Conservation (phyloP, 2,797 vertebrate genomes). For the Thaleichthys pacificus region DNA sequence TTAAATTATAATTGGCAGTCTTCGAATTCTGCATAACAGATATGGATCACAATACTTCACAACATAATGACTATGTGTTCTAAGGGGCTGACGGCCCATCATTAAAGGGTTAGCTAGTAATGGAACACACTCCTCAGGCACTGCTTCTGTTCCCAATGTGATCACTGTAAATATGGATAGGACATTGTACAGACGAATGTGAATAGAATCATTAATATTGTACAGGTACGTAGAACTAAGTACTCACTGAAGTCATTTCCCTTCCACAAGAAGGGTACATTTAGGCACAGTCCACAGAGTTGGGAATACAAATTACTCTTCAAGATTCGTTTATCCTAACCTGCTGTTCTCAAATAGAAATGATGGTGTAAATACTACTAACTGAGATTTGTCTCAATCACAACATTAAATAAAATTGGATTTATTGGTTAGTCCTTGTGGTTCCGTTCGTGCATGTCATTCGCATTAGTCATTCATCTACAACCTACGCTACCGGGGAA, state of each 20-base stretch:
- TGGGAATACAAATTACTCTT: slow-evolving; percentile 43
- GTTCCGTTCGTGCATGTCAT: not conserved
- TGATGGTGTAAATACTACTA: slow-evolving; percentile 58
- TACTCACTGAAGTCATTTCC: slow-evolving; percentile 51
- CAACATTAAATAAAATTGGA: slow-evolving; percentile 49
- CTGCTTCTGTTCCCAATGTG: slow-evolving; percentile 64
- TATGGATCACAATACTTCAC: slow-evolving; percentile 11
- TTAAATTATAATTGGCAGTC: not conserved
- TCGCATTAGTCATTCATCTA: not conserved
- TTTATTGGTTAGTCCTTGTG: slow-evolving; percentile 49
- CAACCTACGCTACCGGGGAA: too few species aligned
- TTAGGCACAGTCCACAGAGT: slow-evolving; percentile 41
- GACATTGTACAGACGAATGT: slow-evolving; percentile 73
- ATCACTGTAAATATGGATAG: slow-evolving; percentile 74
- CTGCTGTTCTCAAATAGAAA: slow-evolving; percentile 37
- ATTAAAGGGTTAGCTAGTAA: slow-evolving; percentile 52
- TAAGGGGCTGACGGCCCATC: slow-evolving; percentile 39
- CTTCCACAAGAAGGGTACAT: slow-evolving; percentile 42
- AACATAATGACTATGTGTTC: slow-evolving; percentile 31
- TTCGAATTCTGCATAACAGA: not conserved
- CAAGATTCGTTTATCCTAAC: slow-evolving; percentile 8
- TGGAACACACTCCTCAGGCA: slow-evolving; percentile 72
- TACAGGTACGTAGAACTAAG: slow-evolving; percentile 64
- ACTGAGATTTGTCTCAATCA: slow-evolving; percentile 60
- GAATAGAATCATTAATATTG: slow-evolving; percentile 72